Percentiles rank a stretch among this genome's conserved stretches.
These are phyloP conservation scores for Anarhynchus alexandrinus DNA, from an alignment of 2,113 vertebrate species.

Conservation along the genomic window DNA sequence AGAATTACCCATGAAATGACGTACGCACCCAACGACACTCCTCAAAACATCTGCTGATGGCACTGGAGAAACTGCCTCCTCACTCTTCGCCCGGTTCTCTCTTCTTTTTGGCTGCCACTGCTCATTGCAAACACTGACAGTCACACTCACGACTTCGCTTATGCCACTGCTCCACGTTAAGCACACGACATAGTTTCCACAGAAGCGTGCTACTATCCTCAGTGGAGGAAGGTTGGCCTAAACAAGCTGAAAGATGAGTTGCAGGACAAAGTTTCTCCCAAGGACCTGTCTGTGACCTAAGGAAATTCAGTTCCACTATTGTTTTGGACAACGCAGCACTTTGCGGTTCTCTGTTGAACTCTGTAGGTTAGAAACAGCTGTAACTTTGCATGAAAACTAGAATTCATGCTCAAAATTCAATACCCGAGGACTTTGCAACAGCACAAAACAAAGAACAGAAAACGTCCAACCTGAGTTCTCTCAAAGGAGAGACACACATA, in stretches of 20 bases:
- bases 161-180: background rate
- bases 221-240: background rate
- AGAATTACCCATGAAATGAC: background rate
- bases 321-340: background rate
- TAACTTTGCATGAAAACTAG: background rate
- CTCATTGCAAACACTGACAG: background rate
- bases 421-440: background rate
- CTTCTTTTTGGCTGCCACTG: background rate
- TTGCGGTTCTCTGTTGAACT: background rate
- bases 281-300: background rate
- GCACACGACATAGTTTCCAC: background rate
- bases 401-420: background rate
- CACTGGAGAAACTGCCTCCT: background rate
- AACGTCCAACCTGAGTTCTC: background rate
- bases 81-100: background rate
- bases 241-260: background rate
- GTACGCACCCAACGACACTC: fast-evolving
- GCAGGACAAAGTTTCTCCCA: background rate
- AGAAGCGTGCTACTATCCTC: background rate
- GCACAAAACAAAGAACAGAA: background rate
- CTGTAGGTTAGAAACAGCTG: background rate
- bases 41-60: background rate
- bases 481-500: background rate
- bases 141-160: background rate
- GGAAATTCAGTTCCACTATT: background rate